Evolutionary conservation across 2,888 invertebrate genomes (phyloP).

Genomic region (Craniophora ligustri): DNA sequence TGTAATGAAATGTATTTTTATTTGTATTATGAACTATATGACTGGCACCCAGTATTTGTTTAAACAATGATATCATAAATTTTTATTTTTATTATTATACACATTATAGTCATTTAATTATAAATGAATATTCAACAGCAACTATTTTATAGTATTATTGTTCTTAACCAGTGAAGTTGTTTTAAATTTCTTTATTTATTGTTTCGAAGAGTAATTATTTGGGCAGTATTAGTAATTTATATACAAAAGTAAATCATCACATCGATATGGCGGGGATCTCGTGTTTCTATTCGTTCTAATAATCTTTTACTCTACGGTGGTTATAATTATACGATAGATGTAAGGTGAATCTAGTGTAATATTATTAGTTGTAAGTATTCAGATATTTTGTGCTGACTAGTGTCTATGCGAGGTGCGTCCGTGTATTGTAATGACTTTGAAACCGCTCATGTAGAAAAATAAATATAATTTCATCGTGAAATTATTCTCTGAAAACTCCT

Average conservation of each 20-base stretch:
- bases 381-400: slow-evolving; percentile 80
- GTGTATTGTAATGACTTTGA: slow-evolving; percentile 33
- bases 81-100: slow-evolving; percentile 43
- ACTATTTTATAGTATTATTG: slow-evolving; percentile 74
- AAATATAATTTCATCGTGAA: neutral
- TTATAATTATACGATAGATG: slow-evolving; percentile 86
- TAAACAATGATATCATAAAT: slow-evolving; percentile 48
- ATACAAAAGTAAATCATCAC: slow-evolving; percentile 57
- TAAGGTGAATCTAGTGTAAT: slow-evolving; percentile 78
- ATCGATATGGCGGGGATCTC: slow-evolving; percentile 81
- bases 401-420: slow-evolving; percentile 61
- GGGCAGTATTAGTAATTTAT: slow-evolving; percentile 83
- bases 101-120: slow-evolving; percentile 41
- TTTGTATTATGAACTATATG: slow-evolving; percentile 74
- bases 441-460: slow-evolving; percentile 1
- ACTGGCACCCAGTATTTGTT: slow-evolving; percentile 82
- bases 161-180: slow-evolving; percentile 59
- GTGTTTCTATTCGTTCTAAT: slow-evolving; percentile 75
- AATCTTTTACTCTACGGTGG: slow-evolving; percentile 79
- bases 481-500: neutral
- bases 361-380: slow-evolving; percentile 76
- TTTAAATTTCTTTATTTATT: slow-evolving; percentile 44
- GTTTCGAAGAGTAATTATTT: slow-evolving; percentile 74
- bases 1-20: slow-evolving; percentile 74
- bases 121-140: slow-evolving; percentile 58